A percentile compares a stretch with the other conserved stretches of the same genome.
These are phyloP conservation scores for Nannospalax galili DNA, from an alignment of 2,113 vertebrate species.

Conservation along the genomic window DNA sequence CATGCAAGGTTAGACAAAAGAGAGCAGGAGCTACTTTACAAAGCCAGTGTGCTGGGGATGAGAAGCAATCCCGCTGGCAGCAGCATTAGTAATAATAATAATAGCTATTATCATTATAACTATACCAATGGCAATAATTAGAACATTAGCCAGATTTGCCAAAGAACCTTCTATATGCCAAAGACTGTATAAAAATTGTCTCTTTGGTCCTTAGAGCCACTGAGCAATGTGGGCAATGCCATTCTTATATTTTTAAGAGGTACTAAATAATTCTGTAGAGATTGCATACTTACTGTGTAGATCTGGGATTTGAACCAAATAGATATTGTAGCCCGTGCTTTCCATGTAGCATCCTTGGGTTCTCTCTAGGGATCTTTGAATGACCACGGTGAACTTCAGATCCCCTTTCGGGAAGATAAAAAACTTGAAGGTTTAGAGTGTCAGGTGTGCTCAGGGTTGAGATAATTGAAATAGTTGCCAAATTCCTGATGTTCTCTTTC, in stretches of 20 bases:
- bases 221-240: not conserved
- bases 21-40: not conserved
- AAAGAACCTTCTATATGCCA: not conserved
- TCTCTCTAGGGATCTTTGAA: not conserved
- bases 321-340: not conserved
- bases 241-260: constrained; percentile 39
- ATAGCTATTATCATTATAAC: not conserved
- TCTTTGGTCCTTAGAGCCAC: not conserved
- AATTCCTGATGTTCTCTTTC: constrained; percentile 20
- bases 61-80: not conserved
- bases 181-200: constrained; percentile 18
- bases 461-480: not conserved
- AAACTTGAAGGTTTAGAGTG: not conserved
- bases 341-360: too few relatives aligned
- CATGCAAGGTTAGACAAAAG: not conserved
- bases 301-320: constrained; percentile 49
- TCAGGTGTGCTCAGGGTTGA: not conserved
- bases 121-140: constrained; percentile 52
- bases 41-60: not conserved
- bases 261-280: constrained; percentile 37
- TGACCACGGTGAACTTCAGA: not conserved
- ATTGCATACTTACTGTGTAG: constrained; percentile 18
- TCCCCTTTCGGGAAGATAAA: not conserved
- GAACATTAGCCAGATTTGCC: constrained; percentile 39
- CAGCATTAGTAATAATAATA: not conserved